These are phyloP conservation scores for Clepsis dumicolana DNA, from an alignment of 2,888 invertebrate species.

Conservation along the genomic window DNA sequence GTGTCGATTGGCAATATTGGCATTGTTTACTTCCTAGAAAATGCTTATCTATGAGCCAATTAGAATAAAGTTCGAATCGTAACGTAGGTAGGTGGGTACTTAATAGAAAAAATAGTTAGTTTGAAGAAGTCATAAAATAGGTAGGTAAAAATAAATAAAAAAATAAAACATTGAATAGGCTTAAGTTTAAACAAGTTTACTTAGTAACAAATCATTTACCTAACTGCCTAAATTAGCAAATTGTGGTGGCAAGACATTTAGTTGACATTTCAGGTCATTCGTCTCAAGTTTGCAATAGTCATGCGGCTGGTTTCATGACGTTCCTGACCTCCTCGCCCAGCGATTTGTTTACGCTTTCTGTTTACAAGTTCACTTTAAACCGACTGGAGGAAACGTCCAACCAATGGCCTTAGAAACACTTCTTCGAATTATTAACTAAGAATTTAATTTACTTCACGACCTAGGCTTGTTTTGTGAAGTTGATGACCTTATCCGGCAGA, in stretches of 20 bases:
- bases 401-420: background rate
- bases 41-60: background rate
- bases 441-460: background rate
- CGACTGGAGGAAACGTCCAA: slow-evolving; percentile 19
- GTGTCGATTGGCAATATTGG: background rate
- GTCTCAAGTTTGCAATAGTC: slow-evolving; percentile 31
- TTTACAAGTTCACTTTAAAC: slow-evolving; percentile 39
- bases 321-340: slow-evolving; percentile 28
- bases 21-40: background rate
- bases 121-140: background rate
- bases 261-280: slow-evolving; percentile 31
- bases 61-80: background rate
- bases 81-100: background rate
- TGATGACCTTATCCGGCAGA: background rate
- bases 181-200: background rate
- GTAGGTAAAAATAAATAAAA: too few species aligned
- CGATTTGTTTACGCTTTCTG: slow-evolving; percentile 43
- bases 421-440: background rate
- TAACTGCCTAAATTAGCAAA: slow-evolving; percentile 19
- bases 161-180: background rate
- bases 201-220: slow-evolving; percentile 13
- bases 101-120: too few species aligned
- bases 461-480: background rate
- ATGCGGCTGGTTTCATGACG: slow-evolving; percentile 25
- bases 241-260: background rate